These are phyloP conservation scores for Drosophila mimica DNA, from an alignment of 2,888 invertebrate genomes.

Conservation along the genomic window DNA sequence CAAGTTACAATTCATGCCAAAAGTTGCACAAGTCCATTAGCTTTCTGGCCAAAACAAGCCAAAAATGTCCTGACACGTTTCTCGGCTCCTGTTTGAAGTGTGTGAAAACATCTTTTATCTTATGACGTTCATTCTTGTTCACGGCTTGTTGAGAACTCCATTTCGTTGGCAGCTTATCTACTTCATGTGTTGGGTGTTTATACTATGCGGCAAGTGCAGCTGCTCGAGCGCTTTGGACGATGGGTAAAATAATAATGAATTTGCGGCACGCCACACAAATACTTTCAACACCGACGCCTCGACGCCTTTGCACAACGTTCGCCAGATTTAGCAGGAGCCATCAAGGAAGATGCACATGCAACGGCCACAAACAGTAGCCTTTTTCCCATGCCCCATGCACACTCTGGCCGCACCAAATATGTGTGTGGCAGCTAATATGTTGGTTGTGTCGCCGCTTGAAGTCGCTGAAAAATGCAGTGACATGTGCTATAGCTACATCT, in stretches of 20 bases:
- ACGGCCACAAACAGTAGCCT: constrained; percentile 40
- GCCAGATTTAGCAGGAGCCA: constrained; percentile 70
- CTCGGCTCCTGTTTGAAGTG: constrained; percentile 10
- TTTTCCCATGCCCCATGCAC: not conserved
- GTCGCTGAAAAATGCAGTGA: constrained; percentile 79
- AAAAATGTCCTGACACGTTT: not conserved
- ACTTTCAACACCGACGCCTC: constrained; percentile 51
- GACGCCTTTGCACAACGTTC: constrained; percentile 64
- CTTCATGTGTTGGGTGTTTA: constrained; percentile 56
- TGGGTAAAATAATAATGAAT: constrained; percentile 76
- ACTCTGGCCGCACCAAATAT: constrained; percentile 22
- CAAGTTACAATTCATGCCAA: not conserved
- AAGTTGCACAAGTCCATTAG: not conserved
- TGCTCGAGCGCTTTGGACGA: constrained; percentile 32
- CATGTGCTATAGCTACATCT: constrained; percentile 72
- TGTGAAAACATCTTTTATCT: constrained; percentile 1
- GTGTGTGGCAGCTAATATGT: constrained; percentile 77
- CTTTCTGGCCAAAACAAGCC: not conserved
- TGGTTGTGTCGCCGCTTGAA: constrained; percentile 71
- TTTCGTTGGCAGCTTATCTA: constrained; percentile 42
- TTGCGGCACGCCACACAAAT: constrained; percentile 79
- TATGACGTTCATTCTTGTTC: constrained; percentile 9
- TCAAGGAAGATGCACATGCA: constrained; percentile 76
- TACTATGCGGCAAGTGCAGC: constrained; percentile 39
- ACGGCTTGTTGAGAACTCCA: constrained; percentile 13